These are phyloP conservation scores for Meles meles DNA, from an alignment of 2,113 vertebrate genomes.

Conservation along the genomic window DNA sequence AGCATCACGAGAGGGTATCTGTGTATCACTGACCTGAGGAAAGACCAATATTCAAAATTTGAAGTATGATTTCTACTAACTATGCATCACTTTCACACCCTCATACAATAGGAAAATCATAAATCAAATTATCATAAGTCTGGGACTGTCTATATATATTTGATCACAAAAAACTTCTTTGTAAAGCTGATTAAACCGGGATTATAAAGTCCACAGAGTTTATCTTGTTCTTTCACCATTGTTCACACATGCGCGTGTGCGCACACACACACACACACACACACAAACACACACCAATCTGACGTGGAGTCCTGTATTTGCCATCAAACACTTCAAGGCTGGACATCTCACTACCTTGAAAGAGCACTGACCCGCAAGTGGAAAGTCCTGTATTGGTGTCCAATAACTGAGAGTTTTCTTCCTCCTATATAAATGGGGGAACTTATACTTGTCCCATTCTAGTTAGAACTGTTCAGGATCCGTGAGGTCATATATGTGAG, in stretches of 20 bases:
- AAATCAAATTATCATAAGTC: not conserved
- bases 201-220: not conserved
- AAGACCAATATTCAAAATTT: not conserved
- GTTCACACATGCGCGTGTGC: not conserved
- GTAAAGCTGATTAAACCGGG: not conserved
- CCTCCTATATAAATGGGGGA: not conserved
- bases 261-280: not conserved
- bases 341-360: not conserved
- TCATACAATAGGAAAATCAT: not conserved
- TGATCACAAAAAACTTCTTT: not conserved
- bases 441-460: not conserved
- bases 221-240: not conserved
- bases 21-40: not conserved
- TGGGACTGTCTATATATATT: not conserved
- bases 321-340: too few relatives aligned
- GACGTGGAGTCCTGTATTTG: not conserved
- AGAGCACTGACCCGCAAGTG: not conserved
- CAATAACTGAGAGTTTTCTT: not conserved
- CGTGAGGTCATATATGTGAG: not conserved
- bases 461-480: not conserved
- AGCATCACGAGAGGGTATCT: not conserved
- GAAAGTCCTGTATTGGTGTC: not conserved
- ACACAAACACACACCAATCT: not conserved
- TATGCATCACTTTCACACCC: not conserved
- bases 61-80: not conserved